These are phyloP conservation scores for Ricordea florida DNA, from an alignment of 92 coral and sea anemone species.

Conservation along the genomic window DNA sequence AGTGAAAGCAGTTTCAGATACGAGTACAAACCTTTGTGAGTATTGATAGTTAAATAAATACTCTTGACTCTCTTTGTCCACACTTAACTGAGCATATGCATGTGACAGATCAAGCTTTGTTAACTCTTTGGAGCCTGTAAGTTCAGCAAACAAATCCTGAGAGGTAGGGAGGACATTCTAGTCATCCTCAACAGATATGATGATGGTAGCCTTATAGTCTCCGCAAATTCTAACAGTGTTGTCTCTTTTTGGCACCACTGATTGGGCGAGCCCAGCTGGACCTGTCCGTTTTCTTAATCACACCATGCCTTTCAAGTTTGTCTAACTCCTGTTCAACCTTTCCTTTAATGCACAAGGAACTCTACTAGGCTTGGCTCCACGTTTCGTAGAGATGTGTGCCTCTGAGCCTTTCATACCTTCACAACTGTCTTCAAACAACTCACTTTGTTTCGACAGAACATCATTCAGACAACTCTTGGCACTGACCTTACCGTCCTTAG, in stretches of 20 bases:
- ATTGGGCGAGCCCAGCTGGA: slow-evolving; percentile 54
- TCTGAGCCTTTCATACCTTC: slow-evolving; percentile 42
- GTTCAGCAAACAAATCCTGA: slow-evolving; percentile 49
- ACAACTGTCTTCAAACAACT: slow-evolving; percentile 36
- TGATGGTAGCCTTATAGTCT: slow-evolving; percentile 44
- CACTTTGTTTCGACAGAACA: slow-evolving; percentile 21
- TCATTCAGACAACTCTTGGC: background rate
- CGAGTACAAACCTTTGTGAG: slow-evolving; percentile 64
- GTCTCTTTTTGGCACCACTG: slow-evolving; percentile 50
- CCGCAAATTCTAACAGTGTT: slow-evolving; percentile 53
- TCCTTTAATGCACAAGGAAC: slow-evolving; percentile 32
- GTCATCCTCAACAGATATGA: slow-evolving; percentile 19
- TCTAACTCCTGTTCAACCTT: slow-evolving; percentile 38
- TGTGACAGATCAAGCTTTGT: slow-evolving; percentile 43
- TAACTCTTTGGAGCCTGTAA: slow-evolving; percentile 26
- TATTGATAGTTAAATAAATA: slow-evolving; percentile 54
- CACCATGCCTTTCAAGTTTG: slow-evolving; percentile 45
- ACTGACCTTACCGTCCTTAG: background rate
- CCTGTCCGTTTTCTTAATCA: slow-evolving; percentile 40
- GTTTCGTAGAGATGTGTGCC: slow-evolving; percentile 27
- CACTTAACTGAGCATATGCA: slow-evolving; percentile 24
- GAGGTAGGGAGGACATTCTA: slow-evolving; percentile 47
- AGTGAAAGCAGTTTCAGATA: slow-evolving; percentile 12
- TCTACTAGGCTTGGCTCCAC: slow-evolving; percentile 38
- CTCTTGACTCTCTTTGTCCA: slow-evolving; percentile 23